These are phyloP conservation scores for Platichthys flesus DNA, from an alignment of 2,113 vertebrate species.

Conservation along the genomic window DNA sequence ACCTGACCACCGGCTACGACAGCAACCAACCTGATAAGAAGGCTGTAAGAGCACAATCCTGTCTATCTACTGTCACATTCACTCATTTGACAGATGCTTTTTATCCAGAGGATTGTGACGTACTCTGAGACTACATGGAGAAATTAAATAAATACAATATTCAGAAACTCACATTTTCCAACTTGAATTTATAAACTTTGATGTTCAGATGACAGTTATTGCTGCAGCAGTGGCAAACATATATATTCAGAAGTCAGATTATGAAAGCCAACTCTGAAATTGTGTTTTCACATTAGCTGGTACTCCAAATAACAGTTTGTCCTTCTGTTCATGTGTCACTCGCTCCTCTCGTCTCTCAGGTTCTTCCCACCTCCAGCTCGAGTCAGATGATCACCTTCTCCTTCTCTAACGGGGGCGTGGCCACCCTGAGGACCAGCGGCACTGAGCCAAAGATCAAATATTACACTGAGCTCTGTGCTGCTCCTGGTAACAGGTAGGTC, in stretches of 20 bases:
- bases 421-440: conserved; percentile 96
- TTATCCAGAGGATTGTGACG: too few species aligned
- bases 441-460: conserved; percentile 99
- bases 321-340: background rate
- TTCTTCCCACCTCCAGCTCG: conserved; percentile 92
- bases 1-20: conserved; percentile 95
- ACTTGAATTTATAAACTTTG: background rate
- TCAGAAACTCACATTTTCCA: too few species aligned
- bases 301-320: background rate
- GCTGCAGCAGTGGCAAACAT: background rate
- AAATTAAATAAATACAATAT: too few species aligned
- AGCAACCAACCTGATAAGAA: conserved; percentile 89
- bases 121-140: too few species aligned
- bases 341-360: conserved; percentile 73
- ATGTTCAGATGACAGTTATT: background rate
- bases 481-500: conserved; percentile 91
- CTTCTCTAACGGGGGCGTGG: conserved; percentile 93
- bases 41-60: conserved; percentile 84
- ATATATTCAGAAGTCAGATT: background rate
- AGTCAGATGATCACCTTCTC: conserved; percentile 99
- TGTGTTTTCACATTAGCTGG: background rate
- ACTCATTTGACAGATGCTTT: too few species aligned
- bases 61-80: too few species aligned
- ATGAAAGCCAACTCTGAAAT: background rate
- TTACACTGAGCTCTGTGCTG: conserved; percentile 93